Base-by-base conservation (phyloP, 2,888 invertebrate genomes). In the Steinernema scapterisci region DNA sequence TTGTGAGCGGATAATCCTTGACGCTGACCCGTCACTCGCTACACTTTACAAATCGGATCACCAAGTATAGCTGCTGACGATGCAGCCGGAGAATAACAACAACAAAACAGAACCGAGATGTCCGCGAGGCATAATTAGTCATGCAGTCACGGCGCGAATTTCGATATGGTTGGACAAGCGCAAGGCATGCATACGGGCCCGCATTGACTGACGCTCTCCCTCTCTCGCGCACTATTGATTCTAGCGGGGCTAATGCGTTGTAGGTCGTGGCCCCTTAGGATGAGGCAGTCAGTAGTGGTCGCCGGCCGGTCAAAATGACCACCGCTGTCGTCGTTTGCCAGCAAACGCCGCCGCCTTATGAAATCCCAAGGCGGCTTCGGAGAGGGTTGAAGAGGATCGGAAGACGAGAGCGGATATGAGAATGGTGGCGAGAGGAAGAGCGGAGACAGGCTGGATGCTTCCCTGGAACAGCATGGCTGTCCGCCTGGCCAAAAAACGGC, bases 141-240 rank as follows among this genome's bases (percentile, higher is more conserved):
- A 63, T 63, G 63, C 63, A 63, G 63, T 63, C 63, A 63, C 63
- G 63, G 63, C 63, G 63, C 25, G 63, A 63, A 63, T 63, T 63
- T 63, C 63, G 63, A 63, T 31, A 63, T 63, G 63, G 63, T 31
- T 63, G 63, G 31, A 63, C 63, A 63, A 63, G 63, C 63, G 31
- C 63, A 31, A 63, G 63, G 63, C 63, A 63, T 63, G 63, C 63
- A 63, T 63, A 25, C 38, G 25, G 11, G 23, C 25, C 3, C 25
- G 23, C 54, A 54, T 25, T 19, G 6, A 48, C 48, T 19, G 48
- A 48, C 38, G 38, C 48, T 3, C 13, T 52, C 52, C 11, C 63
- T 9, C 25, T 63, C 63, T 27, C 63, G 63, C 63, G 63, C 63
- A 63, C 63, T 31, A 63, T 63, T 25, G 63, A 63, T 63, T 31